Conservation (phyloP, 2,113 vertebrate genomes). For the Thunnus maccoyii region DNA sequence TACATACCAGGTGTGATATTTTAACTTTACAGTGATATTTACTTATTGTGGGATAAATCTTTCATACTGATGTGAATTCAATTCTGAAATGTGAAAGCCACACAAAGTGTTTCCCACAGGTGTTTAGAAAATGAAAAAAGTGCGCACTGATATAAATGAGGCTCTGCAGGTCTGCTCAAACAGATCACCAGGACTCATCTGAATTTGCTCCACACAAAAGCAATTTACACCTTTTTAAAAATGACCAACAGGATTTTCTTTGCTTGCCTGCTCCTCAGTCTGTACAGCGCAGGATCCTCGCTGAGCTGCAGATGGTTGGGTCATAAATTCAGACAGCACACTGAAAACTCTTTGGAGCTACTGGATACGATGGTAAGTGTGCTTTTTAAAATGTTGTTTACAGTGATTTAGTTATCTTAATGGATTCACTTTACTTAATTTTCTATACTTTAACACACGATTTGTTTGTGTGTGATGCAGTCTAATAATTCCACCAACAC, state of each 20-base stretch:
- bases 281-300: conserved; percentile 38
- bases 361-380: conserved; percentile 68
- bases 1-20: no score
- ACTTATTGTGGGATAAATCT: no score
- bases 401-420: background rate
- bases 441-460: background rate
- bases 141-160: conserved; percentile 28
- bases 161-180: conserved; percentile 1
- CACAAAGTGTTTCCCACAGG: background rate
- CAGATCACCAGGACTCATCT: background rate
- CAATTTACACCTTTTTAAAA: background rate
- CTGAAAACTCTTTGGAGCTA: conserved; percentile 35
- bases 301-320: conserved; percentile 76
- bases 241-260: conserved; percentile 55
- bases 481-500: conserved; percentile 53
- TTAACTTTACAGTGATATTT: no score
- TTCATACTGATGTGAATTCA: no score
- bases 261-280: conserved; percentile 49
- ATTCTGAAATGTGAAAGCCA: background rate
- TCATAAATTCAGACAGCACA: conserved; percentile 64
- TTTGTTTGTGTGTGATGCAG: conserved; percentile 44
- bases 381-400: background rate
- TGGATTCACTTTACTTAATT: background rate
- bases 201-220: background rate
- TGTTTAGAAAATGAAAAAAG: conserved; percentile 39